Evolutionary conservation across 2,113 vertebrate genomes (phyloP), one percentile per base, ranked within the genome.

Genomic region (Clupea harengus): DNA sequence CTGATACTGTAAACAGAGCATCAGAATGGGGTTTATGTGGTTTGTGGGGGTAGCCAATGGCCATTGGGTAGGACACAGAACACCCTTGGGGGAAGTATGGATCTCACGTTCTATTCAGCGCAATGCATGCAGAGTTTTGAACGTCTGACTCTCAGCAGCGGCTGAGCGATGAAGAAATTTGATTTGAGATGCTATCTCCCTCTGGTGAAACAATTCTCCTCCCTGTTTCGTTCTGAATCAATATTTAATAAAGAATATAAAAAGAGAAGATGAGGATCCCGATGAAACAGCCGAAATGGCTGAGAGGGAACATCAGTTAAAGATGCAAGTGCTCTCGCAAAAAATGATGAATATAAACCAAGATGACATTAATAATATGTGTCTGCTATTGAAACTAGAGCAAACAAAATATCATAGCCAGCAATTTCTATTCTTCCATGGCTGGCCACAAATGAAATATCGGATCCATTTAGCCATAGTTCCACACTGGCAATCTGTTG

Each of bases 191-290:
- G 85, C 82, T 50, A 85, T 89, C 52, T 85, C 82, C 86, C 82
- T 84, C 39, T 81, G 86, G 87, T 87, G 47, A 87, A 91, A 72
- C 46, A 86, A 83, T 86, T 89, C 87, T 86, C 86, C 50, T 86
- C 86, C 72, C 75, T 83, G 83, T 87, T 89, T 87, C 28, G 87
- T 84, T 89, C 81, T 88, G 88, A 91, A 91, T 92, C 90, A 89
- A 92, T 92, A 92, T 92, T 90, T 91, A 91, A 91, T 92, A 91
- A 88, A 81, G 28, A 60, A 60, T 82, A 80, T 84, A 86, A 89
- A 88, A 85, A 47, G 72, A 84, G 84, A 82, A 84, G 81, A 83
- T 87, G 67, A 78, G 46, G 49, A 82, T 83, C 81, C 83, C 81
- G 82, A 46, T 78, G 28, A 86, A 82, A 81, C 72, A 57, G 46